phyloP scores from a whole-genome alignment of 2,888 invertebrate species.

The Oxytorus armatus region DNA sequence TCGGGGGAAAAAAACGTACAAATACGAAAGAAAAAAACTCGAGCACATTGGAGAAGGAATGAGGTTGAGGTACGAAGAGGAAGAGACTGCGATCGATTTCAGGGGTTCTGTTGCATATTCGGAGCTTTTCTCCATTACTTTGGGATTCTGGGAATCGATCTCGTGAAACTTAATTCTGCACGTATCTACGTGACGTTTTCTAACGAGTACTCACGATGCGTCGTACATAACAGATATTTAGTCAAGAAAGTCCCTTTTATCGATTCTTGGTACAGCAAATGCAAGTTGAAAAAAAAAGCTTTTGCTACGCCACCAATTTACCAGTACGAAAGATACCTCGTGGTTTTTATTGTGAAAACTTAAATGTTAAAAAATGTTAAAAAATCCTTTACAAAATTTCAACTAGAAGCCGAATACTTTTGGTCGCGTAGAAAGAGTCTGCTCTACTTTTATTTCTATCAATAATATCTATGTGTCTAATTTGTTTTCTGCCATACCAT shows the following conservation, averaged over 20 bases:
- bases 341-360: neutral
- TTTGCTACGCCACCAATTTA: conserved; percentile 13
- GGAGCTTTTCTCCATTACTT: conserved; percentile 27
- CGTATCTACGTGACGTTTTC: conserved; percentile 59
- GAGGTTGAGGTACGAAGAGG: neutral
- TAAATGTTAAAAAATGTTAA: neutral
- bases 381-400: neutral
- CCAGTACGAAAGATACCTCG: neutral
- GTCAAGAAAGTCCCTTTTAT: conserved; percentile 11
- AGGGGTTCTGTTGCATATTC: neutral
- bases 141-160: conserved; percentile 44
- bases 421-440: neutral
- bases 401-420: neutral
- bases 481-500: neutral
- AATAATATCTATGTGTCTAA: neutral
- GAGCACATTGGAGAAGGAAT: neutral
- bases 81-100: conserved; percentile 40
- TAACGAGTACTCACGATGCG: conserved; percentile 51
- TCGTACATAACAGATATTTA: conserved; percentile 42
- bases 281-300: neutral
- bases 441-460: neutral
- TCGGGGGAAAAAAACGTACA: neutral
- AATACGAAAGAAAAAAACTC: neutral
- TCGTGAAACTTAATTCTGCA: conserved; percentile 25
- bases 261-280: neutral